Base-by-base conservation (phyloP, 30 jellyfish, hydroid and myxozoan genomes). In the Nemopilema nomurai region DNA sequence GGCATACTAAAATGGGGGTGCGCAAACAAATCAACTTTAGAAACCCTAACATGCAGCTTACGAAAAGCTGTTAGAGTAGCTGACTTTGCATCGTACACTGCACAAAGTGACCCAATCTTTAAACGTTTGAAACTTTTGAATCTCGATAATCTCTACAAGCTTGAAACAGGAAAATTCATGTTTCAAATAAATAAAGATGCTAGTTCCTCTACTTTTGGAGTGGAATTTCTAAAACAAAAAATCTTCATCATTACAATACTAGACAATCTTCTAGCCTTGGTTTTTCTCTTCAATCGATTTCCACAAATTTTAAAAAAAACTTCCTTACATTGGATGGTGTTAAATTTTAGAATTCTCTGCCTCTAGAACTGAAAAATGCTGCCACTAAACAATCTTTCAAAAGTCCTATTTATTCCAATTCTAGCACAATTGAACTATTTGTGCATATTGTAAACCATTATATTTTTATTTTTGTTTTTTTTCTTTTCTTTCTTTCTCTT, bases 1-100 rank as follows among this genome's bases (percentile, higher is more conserved):
- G 90, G 90, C 29, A 66, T 80, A 33, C 24, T 49, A 30, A 80
- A 80, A 18, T 80, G 89, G 89, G 89, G 89, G 18, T 80, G 89
- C 51, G 89, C 89, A 22, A 79, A 50, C 32, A 67, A 67, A 66
- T 28, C 89, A 18, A 80, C 49, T 28, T 71, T 80, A 67, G 89
- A 80, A 80, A 27, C 82, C n/a, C 23, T 80, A 32, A 80, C 65
- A 67, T 30, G 79, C 16, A 65, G 51, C 75, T 80, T 80, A 80
- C 89, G 74, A 1, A 79, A 80, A 80, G 89, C 81, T 66, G 74
- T 80, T 32, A 66, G 82, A 33, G 74, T 80, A 28, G 49, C 64
- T 67, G 90, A 66, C 67, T 80, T 49, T 65, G 90, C 90, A 29
- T 17, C 29, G 64, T 80, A 80, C 75, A 80, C 81, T 29, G 90